Evolutionary conservation across 2,113 vertebrate genomes (phyloP).

Genomic region (Bufo gargarizans): DNA sequence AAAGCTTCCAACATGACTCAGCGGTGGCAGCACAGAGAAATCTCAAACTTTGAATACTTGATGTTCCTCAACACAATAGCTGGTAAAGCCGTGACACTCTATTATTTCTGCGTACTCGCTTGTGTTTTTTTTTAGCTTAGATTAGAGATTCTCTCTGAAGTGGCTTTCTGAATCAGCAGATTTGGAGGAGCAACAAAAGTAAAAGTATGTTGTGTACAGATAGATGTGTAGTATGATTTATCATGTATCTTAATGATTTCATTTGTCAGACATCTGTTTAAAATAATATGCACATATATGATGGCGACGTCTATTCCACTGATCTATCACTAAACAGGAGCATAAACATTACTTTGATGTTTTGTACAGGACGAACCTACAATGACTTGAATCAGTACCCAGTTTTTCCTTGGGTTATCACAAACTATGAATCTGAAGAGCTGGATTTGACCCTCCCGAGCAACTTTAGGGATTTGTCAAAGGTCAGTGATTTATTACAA

Average conservation of each 20-base stretch:
- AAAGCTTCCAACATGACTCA: constrained; percentile 97
- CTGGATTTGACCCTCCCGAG: constrained; percentile 96
- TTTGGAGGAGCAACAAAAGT: background rate
- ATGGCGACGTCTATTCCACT: background rate
- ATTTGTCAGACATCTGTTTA: background rate
- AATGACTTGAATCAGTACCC: constrained; percentile 98
- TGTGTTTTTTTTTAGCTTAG: background rate
- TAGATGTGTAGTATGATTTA: background rate
- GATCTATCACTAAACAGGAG: background rate
- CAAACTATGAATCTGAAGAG: constrained; percentile 94
- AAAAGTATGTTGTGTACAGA: background rate
- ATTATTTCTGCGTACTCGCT: background rate
- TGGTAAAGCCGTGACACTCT: constrained; percentile 72
- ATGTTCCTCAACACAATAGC: constrained; percentile 96
- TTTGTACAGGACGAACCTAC: constrained; percentile 84
- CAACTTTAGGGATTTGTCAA: constrained; percentile 98
- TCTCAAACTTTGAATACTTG: constrained; percentile 97
- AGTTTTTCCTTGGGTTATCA: constrained; percentile 98
- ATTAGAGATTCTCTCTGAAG: background rate
- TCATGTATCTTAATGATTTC: background rate
- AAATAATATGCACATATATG: background rate
- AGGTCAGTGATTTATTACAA: constrained; percentile 81
- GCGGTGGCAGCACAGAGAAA: constrained; percentile 94
- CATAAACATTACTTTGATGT: background rate
- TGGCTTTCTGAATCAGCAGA: background rate